A percentile compares a stretch with the other conserved stretches of the same genome.
Conservation (phyloP, 1,140 invertebrate genomes). For the Nylanderia fulva region DNA sequence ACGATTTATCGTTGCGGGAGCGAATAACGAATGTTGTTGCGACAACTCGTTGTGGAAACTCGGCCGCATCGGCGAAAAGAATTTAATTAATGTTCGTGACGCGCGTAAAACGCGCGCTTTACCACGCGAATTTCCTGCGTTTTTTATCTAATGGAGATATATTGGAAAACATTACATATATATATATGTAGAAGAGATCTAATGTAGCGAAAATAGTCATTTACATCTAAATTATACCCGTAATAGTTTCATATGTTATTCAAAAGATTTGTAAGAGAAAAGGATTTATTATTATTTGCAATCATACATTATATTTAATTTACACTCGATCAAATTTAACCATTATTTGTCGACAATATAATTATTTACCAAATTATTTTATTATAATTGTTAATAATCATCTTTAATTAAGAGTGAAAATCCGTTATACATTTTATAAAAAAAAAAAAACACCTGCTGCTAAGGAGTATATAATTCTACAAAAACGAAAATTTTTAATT, state of each 20-base stretch:
- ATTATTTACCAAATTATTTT: not conserved
- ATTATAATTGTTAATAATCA: not conserved
- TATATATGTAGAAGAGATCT: not conserved
- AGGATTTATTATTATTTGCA: not conserved
- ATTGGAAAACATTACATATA: not conserved
- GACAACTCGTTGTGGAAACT: conserved; percentile 31
- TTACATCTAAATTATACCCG: not conserved
- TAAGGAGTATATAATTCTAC: not conserved
- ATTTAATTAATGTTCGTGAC: conserved; percentile 40
- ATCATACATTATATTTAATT: not conserved
- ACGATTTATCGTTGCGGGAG: conserved; percentile 42
- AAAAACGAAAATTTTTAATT: not conserved
- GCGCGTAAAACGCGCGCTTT: not conserved
- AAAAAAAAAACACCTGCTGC: not conserved
- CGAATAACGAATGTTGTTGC: conserved; percentile 36
- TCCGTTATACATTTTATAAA: not conserved
- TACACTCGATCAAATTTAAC: not conserved
- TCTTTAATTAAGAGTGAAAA: not conserved
- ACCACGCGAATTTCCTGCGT: not conserved
- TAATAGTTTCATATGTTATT: not conserved
- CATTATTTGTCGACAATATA: not conserved
- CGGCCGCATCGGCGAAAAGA: not conserved
- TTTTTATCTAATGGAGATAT: not conserved
- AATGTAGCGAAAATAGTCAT: not conserved
- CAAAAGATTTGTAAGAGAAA: not conserved